Evolutionary conservation across 2,113 vertebrate genomes (phyloP).

Genomic region (Clarias magur): DNA sequence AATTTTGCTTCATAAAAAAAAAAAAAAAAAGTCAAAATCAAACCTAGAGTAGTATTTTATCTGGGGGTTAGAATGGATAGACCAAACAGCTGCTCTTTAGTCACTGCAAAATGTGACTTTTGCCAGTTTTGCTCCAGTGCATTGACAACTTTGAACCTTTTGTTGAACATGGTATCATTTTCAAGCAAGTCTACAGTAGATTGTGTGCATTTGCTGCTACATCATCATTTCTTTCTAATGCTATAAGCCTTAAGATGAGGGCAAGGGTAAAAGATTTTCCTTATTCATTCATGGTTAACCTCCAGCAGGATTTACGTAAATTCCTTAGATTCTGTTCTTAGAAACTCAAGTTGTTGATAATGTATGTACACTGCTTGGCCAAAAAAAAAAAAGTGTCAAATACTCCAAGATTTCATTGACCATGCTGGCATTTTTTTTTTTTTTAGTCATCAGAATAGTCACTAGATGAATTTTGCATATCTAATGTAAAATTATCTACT

Average conservation of each 20-base stretch:
- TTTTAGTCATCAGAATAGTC: background rate
- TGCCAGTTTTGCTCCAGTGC: background rate
- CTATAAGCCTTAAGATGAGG: background rate
- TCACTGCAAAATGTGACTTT: background rate
- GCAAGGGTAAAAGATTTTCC: background rate
- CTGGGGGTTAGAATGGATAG: too few relatives aligned
- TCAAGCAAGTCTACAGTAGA: background rate
- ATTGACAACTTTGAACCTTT: background rate
- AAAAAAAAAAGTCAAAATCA: background rate
- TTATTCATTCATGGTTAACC: background rate
- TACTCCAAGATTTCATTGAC: too few relatives aligned
- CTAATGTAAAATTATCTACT: background rate
- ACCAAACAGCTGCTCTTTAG: background rate
- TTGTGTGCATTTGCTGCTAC: background rate
- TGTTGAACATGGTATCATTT: background rate
- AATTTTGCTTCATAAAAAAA: background rate
- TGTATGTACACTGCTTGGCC: too few relatives aligned
- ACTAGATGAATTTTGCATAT: background rate
- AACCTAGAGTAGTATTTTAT: background rate
- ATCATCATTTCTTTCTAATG: background rate
- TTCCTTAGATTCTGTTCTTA: background rate
- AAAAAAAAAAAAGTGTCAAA: too few relatives aligned
- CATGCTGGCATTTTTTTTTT: too few relatives aligned
- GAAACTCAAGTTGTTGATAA: too few relatives aligned
- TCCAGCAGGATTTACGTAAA: background rate